These are phyloP conservation scores for Bufotes viridis DNA, from an alignment of 2,797 vertebrate genomes.

Conservation along the genomic window DNA sequence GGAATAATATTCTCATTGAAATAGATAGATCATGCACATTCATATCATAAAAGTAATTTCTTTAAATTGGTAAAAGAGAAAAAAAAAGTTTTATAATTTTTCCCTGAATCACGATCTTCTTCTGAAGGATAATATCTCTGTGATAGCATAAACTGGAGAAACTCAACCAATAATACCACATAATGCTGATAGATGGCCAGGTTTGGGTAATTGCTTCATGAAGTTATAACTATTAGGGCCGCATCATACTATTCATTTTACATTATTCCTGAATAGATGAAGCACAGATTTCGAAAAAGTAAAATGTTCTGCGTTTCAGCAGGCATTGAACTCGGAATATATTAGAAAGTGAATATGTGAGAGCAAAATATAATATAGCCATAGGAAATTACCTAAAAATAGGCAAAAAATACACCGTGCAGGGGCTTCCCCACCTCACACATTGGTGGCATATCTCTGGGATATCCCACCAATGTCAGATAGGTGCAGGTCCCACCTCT, in stretches of 20 bases:
- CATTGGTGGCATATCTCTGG: no score
- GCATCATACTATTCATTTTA: slow-evolving; percentile 43
- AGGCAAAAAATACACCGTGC: no score
- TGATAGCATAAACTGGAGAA: slow-evolving; percentile 18
- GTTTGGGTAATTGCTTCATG: slow-evolving; percentile 57
- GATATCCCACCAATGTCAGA: no score
- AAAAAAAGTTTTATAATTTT: slow-evolving; percentile 52
- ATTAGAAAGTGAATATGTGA: not conserved
- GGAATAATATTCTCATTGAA: slow-evolving; percentile 47
- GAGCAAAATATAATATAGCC: not conserved
- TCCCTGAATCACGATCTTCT: slow-evolving; percentile 47
- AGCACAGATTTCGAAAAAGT: slow-evolving; percentile 26
- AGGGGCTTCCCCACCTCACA: no score
- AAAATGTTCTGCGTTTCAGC: slow-evolving; percentile 19
- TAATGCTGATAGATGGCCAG: slow-evolving; percentile 54
- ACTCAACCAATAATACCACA: slow-evolving; percentile 24
- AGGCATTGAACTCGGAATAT: not conserved
- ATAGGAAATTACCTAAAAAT: no score
- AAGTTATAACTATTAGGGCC: slow-evolving; percentile 57
- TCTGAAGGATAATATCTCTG: slow-evolving; percentile 26
- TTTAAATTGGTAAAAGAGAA: slow-evolving; percentile 30
- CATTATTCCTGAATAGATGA: slow-evolving; percentile 52
- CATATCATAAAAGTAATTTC: slow-evolving; percentile 55
- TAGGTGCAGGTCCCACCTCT: no score
- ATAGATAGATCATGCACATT: slow-evolving; percentile 44